Conservation (phyloP, 2,797 vertebrate species). For the Parauchenoglanis ngamensis region DNA sequence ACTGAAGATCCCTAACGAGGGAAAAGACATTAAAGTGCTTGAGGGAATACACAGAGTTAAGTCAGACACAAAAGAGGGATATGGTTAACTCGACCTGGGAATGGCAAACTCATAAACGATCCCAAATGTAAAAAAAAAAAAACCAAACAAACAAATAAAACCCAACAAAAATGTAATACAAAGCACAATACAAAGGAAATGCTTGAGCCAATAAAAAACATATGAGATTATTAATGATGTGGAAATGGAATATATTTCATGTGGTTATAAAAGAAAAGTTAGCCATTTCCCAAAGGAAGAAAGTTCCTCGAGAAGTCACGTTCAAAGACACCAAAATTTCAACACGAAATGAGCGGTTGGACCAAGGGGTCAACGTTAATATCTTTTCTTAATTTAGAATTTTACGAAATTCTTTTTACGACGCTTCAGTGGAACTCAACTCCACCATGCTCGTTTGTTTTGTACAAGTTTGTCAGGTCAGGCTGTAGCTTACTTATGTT, state of each 20-base stretch:
- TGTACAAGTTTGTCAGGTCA: background rate
- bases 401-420: background rate
- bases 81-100: background rate
- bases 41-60: background rate
- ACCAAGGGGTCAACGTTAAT: background rate
- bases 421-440: background rate
- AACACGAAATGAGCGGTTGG: background rate
- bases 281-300: background rate
- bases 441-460: background rate
- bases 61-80: background rate
- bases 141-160: background rate
- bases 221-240: background rate
- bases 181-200: background rate
- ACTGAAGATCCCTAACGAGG: constrained; percentile 64
- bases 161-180: background rate
- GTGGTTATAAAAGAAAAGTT: background rate
- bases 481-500: background rate
- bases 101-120: background rate
- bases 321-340: background rate
- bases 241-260: background rate
- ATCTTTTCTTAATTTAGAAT: background rate
- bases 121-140: background rate
- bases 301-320: background rate
- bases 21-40: constrained; percentile 69
- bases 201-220: background rate